These are phyloP conservation scores for Phalacrocorax pelagicus DNA, from an alignment of 2,113 vertebrate genomes.

Conservation along the genomic window DNA sequence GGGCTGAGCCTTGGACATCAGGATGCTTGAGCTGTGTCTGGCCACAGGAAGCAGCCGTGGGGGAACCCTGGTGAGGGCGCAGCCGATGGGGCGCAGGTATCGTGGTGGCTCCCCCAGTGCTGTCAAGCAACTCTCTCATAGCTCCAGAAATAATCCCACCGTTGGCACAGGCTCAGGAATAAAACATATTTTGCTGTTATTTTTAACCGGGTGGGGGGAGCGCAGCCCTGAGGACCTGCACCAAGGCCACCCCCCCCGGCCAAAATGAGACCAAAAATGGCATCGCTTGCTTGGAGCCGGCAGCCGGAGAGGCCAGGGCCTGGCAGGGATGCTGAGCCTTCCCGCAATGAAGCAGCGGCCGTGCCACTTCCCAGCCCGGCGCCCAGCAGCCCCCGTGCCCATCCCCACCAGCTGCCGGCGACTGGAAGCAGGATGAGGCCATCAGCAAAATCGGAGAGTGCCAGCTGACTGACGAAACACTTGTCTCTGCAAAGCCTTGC, in stretches of 20 bases:
- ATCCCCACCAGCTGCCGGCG: not conserved
- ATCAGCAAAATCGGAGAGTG: not conserved
- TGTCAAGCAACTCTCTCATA: fast-evolving
- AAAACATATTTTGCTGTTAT: not conserved
- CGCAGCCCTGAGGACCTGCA: not conserved
- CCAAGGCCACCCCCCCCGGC: not conserved
- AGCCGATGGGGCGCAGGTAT: not conserved
- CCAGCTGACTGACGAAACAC: fast-evolving
- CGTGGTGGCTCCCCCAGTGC: not conserved
- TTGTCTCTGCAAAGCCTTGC: not conserved
- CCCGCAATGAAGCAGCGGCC: fast-evolving
- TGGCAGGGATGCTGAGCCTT: not conserved
- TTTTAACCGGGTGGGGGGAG: not conserved
- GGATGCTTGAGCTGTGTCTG: fast-evolving
- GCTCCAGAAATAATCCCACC: not conserved
- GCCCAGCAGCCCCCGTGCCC: not conserved
- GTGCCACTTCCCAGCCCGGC: not conserved
- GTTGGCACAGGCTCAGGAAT: not conserved
- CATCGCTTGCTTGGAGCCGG: not conserved
- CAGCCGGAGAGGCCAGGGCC: not conserved
- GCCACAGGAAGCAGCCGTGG: fast-evolving
- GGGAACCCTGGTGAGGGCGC: fast-evolving
- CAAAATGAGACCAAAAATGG: not conserved
- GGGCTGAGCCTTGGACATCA: not conserved
- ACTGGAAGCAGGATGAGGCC: not conserved